Evolutionary conservation across 2,888 invertebrate genomes (phyloP), one percentile per base, ranked within the genome.

Genomic region (Erebia palarica): DNA sequence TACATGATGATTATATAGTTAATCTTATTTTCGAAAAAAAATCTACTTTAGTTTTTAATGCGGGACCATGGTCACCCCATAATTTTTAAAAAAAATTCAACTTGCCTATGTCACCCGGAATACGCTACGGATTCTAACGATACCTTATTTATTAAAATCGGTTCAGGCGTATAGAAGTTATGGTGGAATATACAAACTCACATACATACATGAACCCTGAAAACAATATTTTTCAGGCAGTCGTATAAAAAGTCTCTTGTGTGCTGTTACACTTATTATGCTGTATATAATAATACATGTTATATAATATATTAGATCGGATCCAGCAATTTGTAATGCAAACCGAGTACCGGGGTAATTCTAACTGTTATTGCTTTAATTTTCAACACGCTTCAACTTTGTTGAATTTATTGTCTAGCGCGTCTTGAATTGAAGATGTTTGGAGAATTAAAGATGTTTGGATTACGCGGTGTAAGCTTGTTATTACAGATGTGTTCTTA

Each of bases 321-420:
- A 67, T 58, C 49, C 27, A 49, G 67, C 67, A 59, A 67, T 67
- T 67, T 67, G 67, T 67, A 67, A 67, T 59, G 59, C 67, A 59
- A 67, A 67, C 67, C 57, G 42, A 42, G 57, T 66, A 21, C 16
- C 42, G 44, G 47, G 47, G 57, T 57, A 66, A 66, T 66, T 66
- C 57, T 57, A 66, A 57, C 66, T 66, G 66, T 66, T 66, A 66
- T 66, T 66, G 66, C 66, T 66, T 57, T 66, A 66, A 66, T 66
- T 65, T 66, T 57, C 66, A 66, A 14, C 55, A 57, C 57, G 55
- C 36, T 66, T 66, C 66, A 66, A 66, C 57, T 57, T 66, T 57
- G 57, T 14, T 14, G 18, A 57, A 66, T 66, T 47, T 66, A 66
- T 57, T 66, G 57, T 57, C 9, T 47, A 4, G 1, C 16, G 21